Percentiles rank a stretch among this genome's conserved stretches.
Conservation (phyloP, 2,113 vertebrate species). For the Aegithalos caudatus region DNA sequence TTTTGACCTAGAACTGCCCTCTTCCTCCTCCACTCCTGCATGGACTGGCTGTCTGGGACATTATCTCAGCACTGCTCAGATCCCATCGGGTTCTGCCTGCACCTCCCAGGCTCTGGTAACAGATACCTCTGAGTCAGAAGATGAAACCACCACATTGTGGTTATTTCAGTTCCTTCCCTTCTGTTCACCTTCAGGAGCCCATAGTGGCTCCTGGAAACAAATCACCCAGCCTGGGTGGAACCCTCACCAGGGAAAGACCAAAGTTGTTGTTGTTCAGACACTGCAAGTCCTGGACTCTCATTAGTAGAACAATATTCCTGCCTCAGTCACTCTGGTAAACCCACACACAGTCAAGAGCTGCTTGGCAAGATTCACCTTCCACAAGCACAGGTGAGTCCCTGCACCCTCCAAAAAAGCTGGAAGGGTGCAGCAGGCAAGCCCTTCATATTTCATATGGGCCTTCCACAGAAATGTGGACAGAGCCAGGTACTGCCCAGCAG, state of each 20-base stretch:
- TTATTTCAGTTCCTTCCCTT: conserved; percentile 2
- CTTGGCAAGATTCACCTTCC: neutral
- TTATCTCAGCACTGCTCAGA: conserved; percentile 23
- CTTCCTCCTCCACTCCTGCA: neutral
- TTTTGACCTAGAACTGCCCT: conserved; percentile 12
- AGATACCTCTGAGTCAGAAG: neutral
- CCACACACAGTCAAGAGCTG: neutral
- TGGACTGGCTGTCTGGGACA: conserved; percentile 24
- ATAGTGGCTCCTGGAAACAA: neutral
- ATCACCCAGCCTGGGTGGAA: neutral
- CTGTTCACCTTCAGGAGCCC: neutral
- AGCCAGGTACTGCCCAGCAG: neutral
- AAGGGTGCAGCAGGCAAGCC: neutral
- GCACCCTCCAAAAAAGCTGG: neutral
- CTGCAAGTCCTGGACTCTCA: neutral
- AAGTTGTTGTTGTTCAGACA: neutral
- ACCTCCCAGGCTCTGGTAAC: neutral
- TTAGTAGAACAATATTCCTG: neutral
- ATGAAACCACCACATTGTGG: neutral
- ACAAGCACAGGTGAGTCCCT: neutral
- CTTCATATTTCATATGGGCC: neutral
- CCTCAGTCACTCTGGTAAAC: neutral
- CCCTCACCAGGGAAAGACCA: neutral
- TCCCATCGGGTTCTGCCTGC: neutral
- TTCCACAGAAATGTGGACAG: neutral